phyloP scores from a whole-genome alignment of 1,140 invertebrate species.

The Drosophila parvula region DNA sequence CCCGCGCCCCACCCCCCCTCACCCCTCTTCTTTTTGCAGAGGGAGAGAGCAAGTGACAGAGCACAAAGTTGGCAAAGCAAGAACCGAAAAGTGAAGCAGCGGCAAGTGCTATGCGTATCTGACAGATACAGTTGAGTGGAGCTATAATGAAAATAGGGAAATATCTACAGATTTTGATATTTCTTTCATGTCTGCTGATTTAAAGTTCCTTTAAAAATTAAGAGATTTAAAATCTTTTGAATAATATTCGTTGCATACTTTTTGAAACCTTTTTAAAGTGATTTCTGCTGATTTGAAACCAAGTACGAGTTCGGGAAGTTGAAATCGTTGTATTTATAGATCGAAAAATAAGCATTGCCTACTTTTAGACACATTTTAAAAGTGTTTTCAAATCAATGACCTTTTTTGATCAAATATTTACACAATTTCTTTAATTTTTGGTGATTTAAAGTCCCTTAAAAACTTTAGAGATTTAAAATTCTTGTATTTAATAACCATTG shows the following conservation, averaged over 20 bases:
- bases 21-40: slow-evolving; percentile 29
- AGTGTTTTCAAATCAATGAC: not conserved
- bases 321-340: no score
- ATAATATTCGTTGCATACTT: not conserved
- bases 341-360: not conserved
- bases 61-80: slow-evolving; percentile 36
- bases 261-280: not conserved
- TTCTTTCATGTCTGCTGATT: no score
- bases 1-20: slow-evolving; percentile 1
- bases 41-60: slow-evolving; percentile 34
- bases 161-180: not conserved
- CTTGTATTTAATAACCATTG: no score
- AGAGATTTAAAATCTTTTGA: rapidly evolving
- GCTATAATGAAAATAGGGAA: not conserved
- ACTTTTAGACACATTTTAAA: not conserved
- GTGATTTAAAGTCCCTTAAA: no score
- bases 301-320: no score
- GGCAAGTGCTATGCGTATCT: slow-evolving; percentile 68
- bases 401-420: no score
- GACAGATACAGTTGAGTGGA: slow-evolving; percentile 44
- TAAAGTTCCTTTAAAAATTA: rapidly evolving
- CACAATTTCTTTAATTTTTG: no score
- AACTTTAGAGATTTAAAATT: no score
- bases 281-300: not conserved
- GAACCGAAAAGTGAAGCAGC: slow-evolving; percentile 42